Evolutionary conservation across 2,797 vertebrate genomes (phyloP).

Genomic region (Harpagifer antarcticus): DNA sequence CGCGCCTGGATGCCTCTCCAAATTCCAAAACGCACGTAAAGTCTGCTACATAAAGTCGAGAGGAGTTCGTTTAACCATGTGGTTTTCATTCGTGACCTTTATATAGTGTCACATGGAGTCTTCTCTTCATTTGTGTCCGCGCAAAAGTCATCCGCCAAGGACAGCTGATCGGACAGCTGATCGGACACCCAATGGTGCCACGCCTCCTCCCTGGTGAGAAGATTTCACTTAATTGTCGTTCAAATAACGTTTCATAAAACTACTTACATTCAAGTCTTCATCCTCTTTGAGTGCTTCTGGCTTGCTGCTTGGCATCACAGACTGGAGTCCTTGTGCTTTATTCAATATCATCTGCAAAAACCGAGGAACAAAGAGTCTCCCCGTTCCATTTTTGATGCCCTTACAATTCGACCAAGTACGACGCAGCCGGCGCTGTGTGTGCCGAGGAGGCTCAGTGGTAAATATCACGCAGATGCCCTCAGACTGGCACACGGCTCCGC

Average conservation of each 20-base stretch:
- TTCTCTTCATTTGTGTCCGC: conserved; percentile 27
- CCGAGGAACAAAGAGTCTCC: conserved; percentile 11
- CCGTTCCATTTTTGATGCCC: conserved; percentile 28
- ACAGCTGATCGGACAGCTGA: not conserved
- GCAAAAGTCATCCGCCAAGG: conserved; percentile 43
- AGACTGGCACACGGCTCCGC: conserved; percentile 31
- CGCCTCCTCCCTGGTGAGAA: conserved; percentile 33
- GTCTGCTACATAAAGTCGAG: conserved; percentile 28
- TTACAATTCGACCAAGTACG: conserved; percentile 48
- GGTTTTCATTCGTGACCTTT: conserved; percentile 49
- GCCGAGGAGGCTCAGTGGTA: conserved; percentile 41
- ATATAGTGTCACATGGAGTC: conserved; percentile 55
- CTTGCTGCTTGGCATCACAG: conserved; percentile 52
- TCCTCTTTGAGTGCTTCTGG: conserved; percentile 39
- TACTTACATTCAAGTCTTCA: conserved; percentile 40
- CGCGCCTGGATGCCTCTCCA: conserved; percentile 42
- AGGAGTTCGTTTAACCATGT: conserved; percentile 24
- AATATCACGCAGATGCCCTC: conserved; percentile 39
- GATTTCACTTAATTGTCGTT: conserved; percentile 28
- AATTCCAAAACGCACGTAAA: conserved; percentile 49
- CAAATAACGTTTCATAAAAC: conserved; percentile 6
- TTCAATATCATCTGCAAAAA: conserved; percentile 13
- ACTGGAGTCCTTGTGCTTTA: conserved; percentile 39
- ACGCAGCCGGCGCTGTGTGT: conserved; percentile 52
- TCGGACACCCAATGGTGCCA: conserved; percentile 20